phyloP scores from a whole-genome alignment of 2,113 vertebrate genomes.

The Scopus umbretta region DNA sequence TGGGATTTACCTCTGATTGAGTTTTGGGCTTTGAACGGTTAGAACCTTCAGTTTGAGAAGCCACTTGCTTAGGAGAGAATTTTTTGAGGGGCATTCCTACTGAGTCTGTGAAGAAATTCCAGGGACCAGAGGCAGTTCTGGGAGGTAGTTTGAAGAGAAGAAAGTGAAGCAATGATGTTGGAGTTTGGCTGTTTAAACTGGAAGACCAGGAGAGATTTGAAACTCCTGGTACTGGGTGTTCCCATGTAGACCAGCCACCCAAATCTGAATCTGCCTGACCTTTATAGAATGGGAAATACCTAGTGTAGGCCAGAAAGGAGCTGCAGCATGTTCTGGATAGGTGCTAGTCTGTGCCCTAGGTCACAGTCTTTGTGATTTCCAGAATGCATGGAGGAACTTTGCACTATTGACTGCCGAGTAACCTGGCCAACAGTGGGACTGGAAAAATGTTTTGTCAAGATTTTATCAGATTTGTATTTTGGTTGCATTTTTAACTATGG shows the following conservation, averaged over 20 bases:
- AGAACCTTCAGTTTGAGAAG: neutral
- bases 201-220: neutral
- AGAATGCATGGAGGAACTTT: neutral
- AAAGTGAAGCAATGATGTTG: neutral
- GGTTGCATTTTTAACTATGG: neutral
- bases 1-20: neutral
- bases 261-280: neutral
- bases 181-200: neutral
- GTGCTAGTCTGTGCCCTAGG: neutral
- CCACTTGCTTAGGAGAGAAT: neutral
- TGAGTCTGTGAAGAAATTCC: neutral
- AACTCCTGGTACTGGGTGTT: neutral
- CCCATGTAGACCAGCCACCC: neutral
- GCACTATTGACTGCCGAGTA: neutral
- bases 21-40: neutral
- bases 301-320: neutral
- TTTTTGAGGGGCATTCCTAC: neutral
- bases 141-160: neutral
- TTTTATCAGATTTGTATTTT: neutral
- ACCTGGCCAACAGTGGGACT: neutral
- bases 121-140: neutral
- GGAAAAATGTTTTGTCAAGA: neutral
- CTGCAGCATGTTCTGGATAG: neutral
- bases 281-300: neutral
- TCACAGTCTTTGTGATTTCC: neutral